Evolutionary conservation across 1,140 invertebrate species (phyloP).

Genomic region (Physella acuta): DNA sequence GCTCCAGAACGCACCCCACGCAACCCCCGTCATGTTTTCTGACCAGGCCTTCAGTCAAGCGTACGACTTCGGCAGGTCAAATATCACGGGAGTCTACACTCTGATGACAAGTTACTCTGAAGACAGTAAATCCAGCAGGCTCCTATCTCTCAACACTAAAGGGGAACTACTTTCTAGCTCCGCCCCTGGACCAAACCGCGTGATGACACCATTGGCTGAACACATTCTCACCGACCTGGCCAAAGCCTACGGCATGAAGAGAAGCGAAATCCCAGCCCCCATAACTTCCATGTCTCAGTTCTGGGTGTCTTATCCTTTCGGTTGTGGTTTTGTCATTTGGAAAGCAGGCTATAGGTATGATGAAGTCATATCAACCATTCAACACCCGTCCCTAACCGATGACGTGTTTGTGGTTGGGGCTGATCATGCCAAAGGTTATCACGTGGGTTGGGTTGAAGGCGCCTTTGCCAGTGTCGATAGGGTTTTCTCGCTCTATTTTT

Average conservation of each 20-base stretch:
- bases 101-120: conserved; percentile 2
- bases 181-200: background rate
- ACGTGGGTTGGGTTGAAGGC: background rate
- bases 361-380: background rate
- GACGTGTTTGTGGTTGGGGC: conserved; percentile 19
- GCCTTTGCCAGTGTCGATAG: background rate
- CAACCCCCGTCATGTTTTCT: background rate
- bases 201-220: background rate
- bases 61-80: conserved; percentile 1
- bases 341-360: background rate
- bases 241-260: background rate
- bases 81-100: background rate
- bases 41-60: background rate
- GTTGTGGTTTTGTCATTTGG: background rate
- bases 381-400: background rate
- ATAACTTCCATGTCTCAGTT: background rate
- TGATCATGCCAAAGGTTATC: background rate
- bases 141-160: background rate
- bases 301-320: conserved; percentile 7
- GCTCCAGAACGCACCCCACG: background rate
- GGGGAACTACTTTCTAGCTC: background rate
- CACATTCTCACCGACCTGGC: background rate
- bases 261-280: conserved; percentile 1
- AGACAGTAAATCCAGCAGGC: background rate
- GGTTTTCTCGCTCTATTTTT: too few species aligned